Base-by-base conservation (phyloP, 2,113 vertebrate genomes). In the Sinocyclocheilus maitianheensis region DNA sequence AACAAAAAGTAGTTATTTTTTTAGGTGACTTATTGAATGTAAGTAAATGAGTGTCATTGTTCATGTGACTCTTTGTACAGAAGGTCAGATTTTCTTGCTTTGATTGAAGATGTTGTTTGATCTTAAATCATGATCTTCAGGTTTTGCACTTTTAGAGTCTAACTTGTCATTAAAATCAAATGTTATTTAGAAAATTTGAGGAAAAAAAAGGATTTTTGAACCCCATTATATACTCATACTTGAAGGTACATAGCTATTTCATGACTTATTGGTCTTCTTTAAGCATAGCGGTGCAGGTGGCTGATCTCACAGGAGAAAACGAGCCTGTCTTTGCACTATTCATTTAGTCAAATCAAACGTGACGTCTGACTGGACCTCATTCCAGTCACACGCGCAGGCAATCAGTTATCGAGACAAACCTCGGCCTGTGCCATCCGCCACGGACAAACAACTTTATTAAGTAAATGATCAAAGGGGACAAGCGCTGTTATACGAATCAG, bases 271-370 rank as follows among this genome's bases (percentile, higher is more conserved):
- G 20, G 58, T 62, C 8, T n/a, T 62, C 58, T 62, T n/a, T n/a
- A 62, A 62, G 58, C 58, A 22, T n/a, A 3, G 69, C 5, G 2
- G 20, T 84, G 69, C 81, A 83, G 84, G 77, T 76, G 76, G n/a
- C 48, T 55, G 84, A 75, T 86, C 77, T 82, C 30, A 46, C 63
- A 5, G 5, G 53, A 81, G 76, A 85, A 86, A 83, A 81, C 53
- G 34, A 84, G 40, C 84, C 81, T 85, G 80, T 85, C 87, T 34
- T 40, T 55, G 60, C n/a, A 40, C 81, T 84, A 85, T 85, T 90
- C 13, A 85, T 90, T 63, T 86, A 62, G 83, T 89, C 87, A 88
- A 90, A 88, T 87, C 79, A 90, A 87, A 88, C 48, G 85, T 88
- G 89, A 85, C 89, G 79, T 84, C 85, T 72, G 85, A 88, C 62